Conservation (phyloP, 2,888 invertebrate species). For the Danaus chrysippus region DNA sequence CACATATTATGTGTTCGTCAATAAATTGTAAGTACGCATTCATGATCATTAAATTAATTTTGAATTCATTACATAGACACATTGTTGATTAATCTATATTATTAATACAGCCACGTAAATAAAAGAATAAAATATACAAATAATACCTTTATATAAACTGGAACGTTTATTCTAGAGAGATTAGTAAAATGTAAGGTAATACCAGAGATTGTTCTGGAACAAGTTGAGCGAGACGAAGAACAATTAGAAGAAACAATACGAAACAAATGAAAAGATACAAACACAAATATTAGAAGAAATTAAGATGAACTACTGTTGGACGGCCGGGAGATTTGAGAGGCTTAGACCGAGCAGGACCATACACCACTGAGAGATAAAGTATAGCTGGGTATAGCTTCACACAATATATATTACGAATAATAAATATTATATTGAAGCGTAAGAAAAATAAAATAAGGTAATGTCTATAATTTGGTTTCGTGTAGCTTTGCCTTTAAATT, state of each 20-base stretch:
- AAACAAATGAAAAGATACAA: slow-evolving; percentile 18
- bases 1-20: too few species aligned
- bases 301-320: slow-evolving; percentile 52
- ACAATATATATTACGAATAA: background rate
- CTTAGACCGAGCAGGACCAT: slow-evolving; percentile 38
- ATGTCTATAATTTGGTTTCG: background rate
- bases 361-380: slow-evolving; percentile 17
- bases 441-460: background rate
- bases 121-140: too few species aligned
- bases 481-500: background rate
- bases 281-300: slow-evolving; percentile 35
- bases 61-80: too few species aligned
- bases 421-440: background rate
- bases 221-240: background rate
- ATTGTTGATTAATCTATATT: too few species aligned
- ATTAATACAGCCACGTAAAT: too few species aligned
- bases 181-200: too few species aligned
- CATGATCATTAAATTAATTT: too few species aligned
- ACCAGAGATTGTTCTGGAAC: background rate
- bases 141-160: too few species aligned
- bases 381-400: background rate
- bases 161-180: too few species aligned
- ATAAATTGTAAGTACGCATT: too few species aligned
- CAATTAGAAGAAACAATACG: slow-evolving; percentile 9
- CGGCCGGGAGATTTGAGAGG: slow-evolving; percentile 43